These are phyloP conservation scores for Diabrotica undecimpunctata DNA, from an alignment of 1,140 invertebrate species.

Conservation along the genomic window DNA sequence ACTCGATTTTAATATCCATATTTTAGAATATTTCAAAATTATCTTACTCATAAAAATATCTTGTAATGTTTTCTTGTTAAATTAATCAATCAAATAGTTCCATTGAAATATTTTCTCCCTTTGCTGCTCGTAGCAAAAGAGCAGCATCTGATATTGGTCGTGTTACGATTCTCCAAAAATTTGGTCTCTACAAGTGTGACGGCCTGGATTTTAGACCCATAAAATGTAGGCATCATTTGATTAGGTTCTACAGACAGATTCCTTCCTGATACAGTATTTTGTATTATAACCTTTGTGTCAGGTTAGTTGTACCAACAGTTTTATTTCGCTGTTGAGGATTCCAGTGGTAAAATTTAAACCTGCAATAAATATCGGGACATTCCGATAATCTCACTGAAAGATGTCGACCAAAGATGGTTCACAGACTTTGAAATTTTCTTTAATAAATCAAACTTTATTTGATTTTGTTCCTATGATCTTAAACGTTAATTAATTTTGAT, in stretches of 20 bases:
- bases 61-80: too few species aligned
- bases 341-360: conserved; percentile 40
- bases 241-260: conserved; percentile 38
- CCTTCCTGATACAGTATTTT: conserved; percentile 41
- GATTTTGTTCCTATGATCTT: too few species aligned
- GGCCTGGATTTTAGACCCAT: conserved; percentile 38
- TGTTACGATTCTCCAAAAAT: conserved; percentile 38
- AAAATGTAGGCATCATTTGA: conserved; percentile 41
- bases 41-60: too few species aligned
- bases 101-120: conserved; percentile 36
- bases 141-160: conserved; percentile 29
- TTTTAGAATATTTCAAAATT: too few species aligned
- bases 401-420: too few species aligned
- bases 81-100: conserved; percentile 34
- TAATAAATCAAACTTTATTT: too few species aligned
- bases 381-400: too few species aligned
- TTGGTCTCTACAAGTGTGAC: conserved; percentile 39
- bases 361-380: too few species aligned
- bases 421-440: too few species aligned
- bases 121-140: conserved; percentile 34
- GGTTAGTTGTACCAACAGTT: conserved; percentile 34
- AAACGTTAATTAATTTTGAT: too few species aligned
- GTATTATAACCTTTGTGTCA: conserved; percentile 37
- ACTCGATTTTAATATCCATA: too few species aligned
- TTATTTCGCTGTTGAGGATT: conserved; percentile 35